Evolutionary conservation across 2,888 invertebrate genomes (phyloP).

Genomic region (Molanna angustata): DNA sequence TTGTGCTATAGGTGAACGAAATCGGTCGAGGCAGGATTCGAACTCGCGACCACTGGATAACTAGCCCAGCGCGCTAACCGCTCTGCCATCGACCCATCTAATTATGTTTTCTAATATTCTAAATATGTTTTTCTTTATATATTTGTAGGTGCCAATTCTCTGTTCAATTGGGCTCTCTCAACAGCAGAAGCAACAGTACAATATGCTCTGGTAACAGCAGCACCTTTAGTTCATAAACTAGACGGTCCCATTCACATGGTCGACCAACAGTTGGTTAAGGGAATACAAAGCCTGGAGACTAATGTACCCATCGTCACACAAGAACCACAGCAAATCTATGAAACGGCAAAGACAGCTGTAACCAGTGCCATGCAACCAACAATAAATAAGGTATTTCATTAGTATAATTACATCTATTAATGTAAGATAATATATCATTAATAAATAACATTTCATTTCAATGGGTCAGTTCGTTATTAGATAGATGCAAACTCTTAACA

Average conservation of each 20-base stretch:
- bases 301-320: constrained; percentile 66
- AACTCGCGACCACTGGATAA: no score
- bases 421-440: no score
- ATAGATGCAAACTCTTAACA: no score
- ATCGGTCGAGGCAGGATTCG: no score
- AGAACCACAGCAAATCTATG: constrained; percentile 58
- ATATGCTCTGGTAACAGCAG: constrained; percentile 61
- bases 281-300: constrained; percentile 62
- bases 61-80: no score
- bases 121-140: background rate
- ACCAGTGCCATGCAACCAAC: constrained; percentile 46
- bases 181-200: constrained; percentile 63
- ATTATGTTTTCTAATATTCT: no score
- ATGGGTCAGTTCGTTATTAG: no score
- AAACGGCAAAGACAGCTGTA: constrained; percentile 58
- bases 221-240: constrained; percentile 58
- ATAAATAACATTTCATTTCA: no score
- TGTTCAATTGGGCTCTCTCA: constrained; percentile 66
- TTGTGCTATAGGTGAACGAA: no score
- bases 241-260: constrained; percentile 57
- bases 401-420: no score
- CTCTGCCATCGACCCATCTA: no score
- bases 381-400: constrained; percentile 3
- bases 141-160: constrained; percentile 58
- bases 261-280: constrained; percentile 65